Base-by-base conservation (phyloP, 1,140 invertebrate species). In the Megalonaias nervosa region DNA sequence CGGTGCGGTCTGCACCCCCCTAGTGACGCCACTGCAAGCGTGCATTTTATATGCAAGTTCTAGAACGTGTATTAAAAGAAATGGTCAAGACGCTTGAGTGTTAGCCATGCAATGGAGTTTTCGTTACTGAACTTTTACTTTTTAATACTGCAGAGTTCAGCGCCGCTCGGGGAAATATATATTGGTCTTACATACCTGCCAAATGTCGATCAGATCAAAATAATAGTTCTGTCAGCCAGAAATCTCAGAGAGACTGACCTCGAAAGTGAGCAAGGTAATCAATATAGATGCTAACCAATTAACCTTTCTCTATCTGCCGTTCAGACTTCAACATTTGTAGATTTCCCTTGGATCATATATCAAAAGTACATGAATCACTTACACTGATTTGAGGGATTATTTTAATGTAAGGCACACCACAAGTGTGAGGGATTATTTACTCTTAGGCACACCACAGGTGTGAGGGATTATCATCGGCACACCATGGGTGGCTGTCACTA, bases 111-210 rank as follows among this genome's bases (percentile, higher is more conserved):
- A 31, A 31, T 31, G 2, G 21, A 15, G 16, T 48, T n/a, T 21
- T 4, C n/a, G 15, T 75, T 21, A 17, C n/a, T 55, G 31, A 26
- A 56, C 26, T 62, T 14, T 2, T 15, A 17, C 72, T 26, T 16
- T 70, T 21, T 79, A 72, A 1, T 79, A 38, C 77, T 78, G 17
- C 78, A 88, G 87, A 38, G 80, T 21, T 71, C 79, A n/a, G 62
- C 75, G 4, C 81, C 84, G 13, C 62, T 87, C 11, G 89, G 89
- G n/a, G 89, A 90, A 65, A 31, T 90, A 11, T 74, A 86, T 59
- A 57, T 90, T 14, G 84, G 86, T n/a, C 77, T 90, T 15, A 81
- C 76, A 57, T 88, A 90, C 77, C 76, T 86, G 16, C 88, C 89
- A 12, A 77, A 82, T 61, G 68, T 80, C n/a, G 89, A 90, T 23